phyloP scores from a whole-genome alignment of 2,113 vertebrate species.

The Tonatia bakeri region DNA sequence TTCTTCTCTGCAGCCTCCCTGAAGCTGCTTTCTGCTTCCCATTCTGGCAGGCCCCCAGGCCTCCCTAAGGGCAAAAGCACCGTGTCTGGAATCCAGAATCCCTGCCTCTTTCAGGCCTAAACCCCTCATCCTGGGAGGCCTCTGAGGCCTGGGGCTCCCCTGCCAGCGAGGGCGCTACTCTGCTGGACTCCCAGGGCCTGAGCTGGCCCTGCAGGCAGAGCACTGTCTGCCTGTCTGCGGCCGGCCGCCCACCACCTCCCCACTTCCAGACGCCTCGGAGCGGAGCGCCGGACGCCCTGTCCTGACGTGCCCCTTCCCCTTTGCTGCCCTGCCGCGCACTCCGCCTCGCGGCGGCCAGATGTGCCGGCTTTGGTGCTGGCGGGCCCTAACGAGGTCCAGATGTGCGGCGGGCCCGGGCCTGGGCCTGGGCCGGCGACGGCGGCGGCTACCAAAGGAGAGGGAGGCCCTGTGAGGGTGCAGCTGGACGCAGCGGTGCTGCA shows the following conservation, averaged over 20 bases:
- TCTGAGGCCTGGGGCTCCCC: background rate
- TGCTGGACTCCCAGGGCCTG: background rate
- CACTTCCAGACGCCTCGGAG: background rate
- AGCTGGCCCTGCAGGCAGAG: background rate
- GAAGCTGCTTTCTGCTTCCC: background rate
- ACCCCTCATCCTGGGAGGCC: background rate
- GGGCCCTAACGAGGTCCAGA: conserved; percentile 62
- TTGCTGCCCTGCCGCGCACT: conserved; percentile 3
- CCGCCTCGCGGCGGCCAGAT: conserved; percentile 49
- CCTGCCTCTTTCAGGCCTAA: background rate
- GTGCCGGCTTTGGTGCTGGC: conserved; percentile 51
- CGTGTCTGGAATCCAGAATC: background rate
- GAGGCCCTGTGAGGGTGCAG: conserved; percentile 49
- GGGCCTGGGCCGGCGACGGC: background rate
- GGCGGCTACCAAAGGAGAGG: conserved; percentile 36
- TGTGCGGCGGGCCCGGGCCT: conserved; percentile 43
- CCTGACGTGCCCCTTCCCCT: conserved; percentile 67
- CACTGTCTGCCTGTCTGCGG: background rate
- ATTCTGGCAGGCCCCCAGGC: background rate
- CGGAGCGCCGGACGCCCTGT: conserved; percentile 28
- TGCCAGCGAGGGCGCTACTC: background rate
- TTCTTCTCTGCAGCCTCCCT: background rate
- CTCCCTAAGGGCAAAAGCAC: background rate
- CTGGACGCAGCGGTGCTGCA: conserved; percentile 20
- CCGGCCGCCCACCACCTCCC: background rate